Evolutionary conservation across 2,797 vertebrate genomes (phyloP), one percentile per base, ranked within the genome.

Genomic region (Psittacula derbiana): DNA sequence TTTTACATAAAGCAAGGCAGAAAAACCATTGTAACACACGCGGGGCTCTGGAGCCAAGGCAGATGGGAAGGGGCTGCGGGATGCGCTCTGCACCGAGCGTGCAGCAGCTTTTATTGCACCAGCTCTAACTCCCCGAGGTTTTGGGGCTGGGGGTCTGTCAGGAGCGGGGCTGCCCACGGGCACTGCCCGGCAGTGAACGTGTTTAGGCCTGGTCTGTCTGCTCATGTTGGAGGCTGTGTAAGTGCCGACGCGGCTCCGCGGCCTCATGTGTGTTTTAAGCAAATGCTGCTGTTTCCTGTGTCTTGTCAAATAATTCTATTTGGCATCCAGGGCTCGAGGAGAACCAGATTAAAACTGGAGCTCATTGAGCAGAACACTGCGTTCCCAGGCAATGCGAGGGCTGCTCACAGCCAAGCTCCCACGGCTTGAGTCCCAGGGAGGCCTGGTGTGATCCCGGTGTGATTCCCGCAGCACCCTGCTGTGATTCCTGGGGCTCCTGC

Each of bases 241-340:
- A 74, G 72, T 28, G 53, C 80, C 86, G 73, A 58, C 18, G 2
- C 1, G 2, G 76, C 74, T 79, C 74, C 1, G 0, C 0, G 4
- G 62, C 76, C 27, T 72, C 15, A 2, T 66, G 55, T 18, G 49
- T 5, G 0, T 94, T 93, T 93, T 69, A 40, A 90, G 95, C 88
- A 36, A 94, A 86, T 11, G 62, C 67, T 66, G 91, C 80, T 65
- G 66, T 88, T 96, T 94, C 93, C 92, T 94, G 92, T 88, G 80
- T 95, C 93, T 93, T 96, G 96, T 96, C 96, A 93, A 95, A 95
- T 92, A 93, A 96, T 93, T 95, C 33, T 36, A 40, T 93, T 86
- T 92, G 94, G 95, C 91, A 69, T 92, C 91, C 28, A 40, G 76
- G 88, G 62, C 62, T 92, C 16, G 23, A 84, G 93, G 71, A 95